Evolutionary conservation across 2,797 vertebrate species (phyloP), one percentile per base, ranked within the genome.

Genomic region (Mormyrus hasselquistii): DNA sequence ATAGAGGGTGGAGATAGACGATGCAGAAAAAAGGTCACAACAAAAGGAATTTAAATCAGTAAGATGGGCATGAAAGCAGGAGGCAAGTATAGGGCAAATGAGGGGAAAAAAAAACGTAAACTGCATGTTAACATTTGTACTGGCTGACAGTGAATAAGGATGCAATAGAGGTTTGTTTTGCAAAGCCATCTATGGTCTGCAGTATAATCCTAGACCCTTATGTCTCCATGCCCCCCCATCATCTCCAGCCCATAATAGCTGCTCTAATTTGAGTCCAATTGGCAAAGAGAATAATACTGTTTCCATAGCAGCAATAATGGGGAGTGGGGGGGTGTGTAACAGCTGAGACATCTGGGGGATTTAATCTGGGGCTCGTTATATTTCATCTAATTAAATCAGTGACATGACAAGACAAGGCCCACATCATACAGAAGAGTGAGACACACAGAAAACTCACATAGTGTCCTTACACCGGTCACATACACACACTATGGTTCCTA

Each of bases 331-430:
- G 92, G 93, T 92, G 91, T 92, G 90, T 90, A 94, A 94, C 93
- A 93, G 93, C 94, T 90, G 93, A 96, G 95, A 96, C 95, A 96
- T 96, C 95, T 95, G 95, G 95, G 95, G 94, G 94, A 95, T 96
- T 96, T 96, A 96, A 96, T 96, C 95, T 96, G 94, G 94, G 95
- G 93, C 94, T 96, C 92, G 93, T 96, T 96, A 95, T 95, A 95
- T 96, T 95, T 94, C 94, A 95, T 95, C 95, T 96, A 96, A 96
- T 96, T 96, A 96, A 96, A 96, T 96, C 93, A 95, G 92, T 95
- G 93, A 94, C 94, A 95, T 95, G 94, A 94, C 92, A 92, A 94
- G 93, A 88, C 79, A 87, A 90, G 87, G 86, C 88, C 86, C 90
- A 89, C 65, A 88, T 59, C 85, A 87, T 86, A 79, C 85, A 53